Evolutionary conservation across 2,888 invertebrate genomes (phyloP).

Genomic region (Cheilosia vernalis): DNA sequence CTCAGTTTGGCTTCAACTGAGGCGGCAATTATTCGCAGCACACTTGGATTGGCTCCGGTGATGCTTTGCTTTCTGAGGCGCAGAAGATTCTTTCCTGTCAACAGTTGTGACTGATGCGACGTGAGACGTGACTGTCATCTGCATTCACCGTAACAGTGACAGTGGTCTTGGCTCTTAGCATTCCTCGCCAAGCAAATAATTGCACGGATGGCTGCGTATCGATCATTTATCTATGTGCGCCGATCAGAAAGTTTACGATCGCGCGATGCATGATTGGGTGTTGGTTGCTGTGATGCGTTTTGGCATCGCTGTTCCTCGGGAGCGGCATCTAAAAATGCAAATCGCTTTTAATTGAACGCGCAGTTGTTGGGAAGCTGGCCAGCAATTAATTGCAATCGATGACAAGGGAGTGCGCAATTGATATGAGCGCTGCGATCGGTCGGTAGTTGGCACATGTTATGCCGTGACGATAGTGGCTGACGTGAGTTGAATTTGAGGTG

Average conservation of each 20-base stretch:
- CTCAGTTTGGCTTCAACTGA: slow-evolving; percentile 18
- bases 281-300: slow-evolving; percentile 38
- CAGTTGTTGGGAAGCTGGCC: slow-evolving; percentile 1
- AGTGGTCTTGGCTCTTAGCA: slow-evolving; percentile 44
- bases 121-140: slow-evolving; percentile 31
- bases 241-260: slow-evolving; percentile 71
- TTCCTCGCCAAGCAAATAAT: slow-evolving; percentile 56
- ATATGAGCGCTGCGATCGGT: not conserved
- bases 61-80: slow-evolving; percentile 13
- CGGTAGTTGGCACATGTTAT: not conserved
- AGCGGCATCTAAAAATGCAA: slow-evolving; percentile 30
- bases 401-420: slow-evolving; percentile 1
- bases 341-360: not conserved
- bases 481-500: slow-evolving; percentile 1
- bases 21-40: slow-evolving; percentile 34
- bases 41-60: slow-evolving; percentile 29
- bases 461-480: not conserved
- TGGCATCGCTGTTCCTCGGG: slow-evolving; percentile 38
- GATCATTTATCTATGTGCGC: slow-evolving; percentile 28
- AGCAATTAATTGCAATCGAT: slow-evolving; percentile 18
- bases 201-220: slow-evolving; percentile 58
- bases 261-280: slow-evolving; percentile 64
- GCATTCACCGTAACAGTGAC: slow-evolving; percentile 35
- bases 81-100: not conserved
- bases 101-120: not conserved